Base-by-base conservation (phyloP, 2,113 vertebrate species). In the Scophthalmus maximus region DNA sequence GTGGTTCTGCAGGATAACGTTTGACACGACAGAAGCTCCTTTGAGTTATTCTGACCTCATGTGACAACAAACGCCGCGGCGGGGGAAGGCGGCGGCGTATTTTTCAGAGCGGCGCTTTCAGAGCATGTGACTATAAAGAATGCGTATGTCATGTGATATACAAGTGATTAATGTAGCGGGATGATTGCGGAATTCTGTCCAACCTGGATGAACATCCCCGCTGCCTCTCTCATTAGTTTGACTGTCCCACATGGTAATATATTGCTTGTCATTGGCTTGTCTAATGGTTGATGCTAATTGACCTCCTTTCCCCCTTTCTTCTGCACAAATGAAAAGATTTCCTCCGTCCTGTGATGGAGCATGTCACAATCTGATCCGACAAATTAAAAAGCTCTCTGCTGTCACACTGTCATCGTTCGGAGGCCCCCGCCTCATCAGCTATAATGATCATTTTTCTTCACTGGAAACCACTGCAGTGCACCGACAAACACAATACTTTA, bases 261-360 rank as follows among this genome's bases (percentile, higher is more conserved):
- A 90, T 83, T 75, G 85, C 93, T 91, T 94, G 94, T 94, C 94
- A 94, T 81, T 56, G 84, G 71, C 63, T 89, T 93, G 93, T 94
- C 92, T 92, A 93, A 94, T 92, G 87, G 84, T 82, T 93, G 91
- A 93, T 93, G 92, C 93, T 94, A 94, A 94, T 94, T 94, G 92
- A 93, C 92, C 93, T 88, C 87, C 91, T 91, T 91, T 89, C 87
- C 81, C 83, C 79, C 71, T 88, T 89, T 90, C 88, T 91, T 87
- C 88, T 84, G 76, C 88, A 84, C 89, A 91, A 94, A 94, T 93
- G 88, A 94, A 94, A 94, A 94, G 91, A 91, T 90, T 92, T 87
- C 86, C 88, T 82, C 73, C 74, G 10, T 90, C 79, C 86, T 92
- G 90, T 93, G 91, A 92, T 87, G 90, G 92, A 92, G 90, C 86